Evolutionary conservation across 2,888 invertebrate species (phyloP).

Genomic region (Syrphus vitripennis): DNA sequence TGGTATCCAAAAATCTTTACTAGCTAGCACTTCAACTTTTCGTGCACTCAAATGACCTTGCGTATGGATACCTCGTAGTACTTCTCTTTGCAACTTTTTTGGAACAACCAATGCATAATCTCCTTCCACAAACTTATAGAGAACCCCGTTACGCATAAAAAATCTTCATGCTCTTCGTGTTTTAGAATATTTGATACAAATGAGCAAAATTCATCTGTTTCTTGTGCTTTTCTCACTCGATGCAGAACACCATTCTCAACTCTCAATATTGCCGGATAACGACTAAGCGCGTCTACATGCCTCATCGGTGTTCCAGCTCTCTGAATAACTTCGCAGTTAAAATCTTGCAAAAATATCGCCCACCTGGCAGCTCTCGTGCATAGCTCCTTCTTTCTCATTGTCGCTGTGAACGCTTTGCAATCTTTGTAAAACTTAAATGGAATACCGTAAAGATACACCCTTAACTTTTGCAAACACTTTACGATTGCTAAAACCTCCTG

Average conservation of each 20-base stretch:
- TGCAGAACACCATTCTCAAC: neutral
- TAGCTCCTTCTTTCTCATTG: neutral
- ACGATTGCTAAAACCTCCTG: neutral
- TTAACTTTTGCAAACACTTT: neutral
- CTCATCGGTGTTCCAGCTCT: no score
- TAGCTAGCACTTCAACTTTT: neutral
- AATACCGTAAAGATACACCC: neutral
- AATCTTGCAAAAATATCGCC: neutral
- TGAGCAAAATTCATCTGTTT: neutral
- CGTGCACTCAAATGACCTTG: no score
- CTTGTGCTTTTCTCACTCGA: neutral
- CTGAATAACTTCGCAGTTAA: neutral
- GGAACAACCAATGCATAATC: neutral
- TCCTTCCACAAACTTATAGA: neutral
- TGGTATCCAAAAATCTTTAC: constrained; percentile 4
- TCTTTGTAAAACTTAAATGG: neutral
- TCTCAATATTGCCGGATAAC: neutral
- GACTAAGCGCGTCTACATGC: constrained; percentile 30
- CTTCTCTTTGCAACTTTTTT: constrained; percentile 2
- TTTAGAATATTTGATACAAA: neutral
- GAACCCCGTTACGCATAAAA: neutral
- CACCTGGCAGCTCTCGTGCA: neutral
- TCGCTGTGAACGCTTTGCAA: neutral
- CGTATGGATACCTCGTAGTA: no score
- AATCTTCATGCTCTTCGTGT: neutral